Conservation (phyloP, 2,888 invertebrate genomes). For the Icerya purchasi region DNA sequence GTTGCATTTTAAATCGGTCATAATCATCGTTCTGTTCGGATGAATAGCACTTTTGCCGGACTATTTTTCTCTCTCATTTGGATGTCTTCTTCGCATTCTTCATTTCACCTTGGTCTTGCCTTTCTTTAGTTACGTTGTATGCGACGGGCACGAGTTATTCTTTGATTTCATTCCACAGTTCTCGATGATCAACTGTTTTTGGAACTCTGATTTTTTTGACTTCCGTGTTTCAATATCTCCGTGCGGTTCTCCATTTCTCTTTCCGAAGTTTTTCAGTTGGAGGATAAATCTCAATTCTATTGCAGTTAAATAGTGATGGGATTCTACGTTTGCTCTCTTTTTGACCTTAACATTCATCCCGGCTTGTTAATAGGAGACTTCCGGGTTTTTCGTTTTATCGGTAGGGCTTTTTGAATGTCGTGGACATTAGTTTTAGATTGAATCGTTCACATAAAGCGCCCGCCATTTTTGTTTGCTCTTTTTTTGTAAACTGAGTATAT, state of each 20-base stretch:
- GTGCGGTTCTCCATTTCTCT: background rate
- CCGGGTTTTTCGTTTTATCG: too few relatives aligned
- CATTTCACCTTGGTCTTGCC: background rate
- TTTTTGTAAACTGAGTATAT: too few relatives aligned
- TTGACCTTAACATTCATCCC: too few relatives aligned
- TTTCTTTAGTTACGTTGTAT: background rate
- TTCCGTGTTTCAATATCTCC: background rate
- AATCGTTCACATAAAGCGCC: too few relatives aligned
- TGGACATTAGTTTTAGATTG: too few relatives aligned
- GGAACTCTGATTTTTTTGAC: background rate
- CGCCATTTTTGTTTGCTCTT: too few relatives aligned
- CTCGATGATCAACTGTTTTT: background rate
- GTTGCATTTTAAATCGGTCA: background rate
- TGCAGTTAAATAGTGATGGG: too few relatives aligned
- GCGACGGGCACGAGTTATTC: background rate
- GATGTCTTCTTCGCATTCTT: background rate
- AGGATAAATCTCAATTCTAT: background rate
- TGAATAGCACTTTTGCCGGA: background rate
- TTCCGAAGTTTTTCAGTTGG: background rate
- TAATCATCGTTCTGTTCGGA: background rate
- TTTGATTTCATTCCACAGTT: background rate
- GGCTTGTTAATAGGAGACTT: too few relatives aligned
- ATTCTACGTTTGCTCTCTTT: too few relatives aligned
- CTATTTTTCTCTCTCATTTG: background rate
- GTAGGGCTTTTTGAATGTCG: too few relatives aligned